These are phyloP conservation scores for Temnothorax nylanderi DNA, from an alignment of 1,140 invertebrate genomes.

Conservation along the genomic window DNA sequence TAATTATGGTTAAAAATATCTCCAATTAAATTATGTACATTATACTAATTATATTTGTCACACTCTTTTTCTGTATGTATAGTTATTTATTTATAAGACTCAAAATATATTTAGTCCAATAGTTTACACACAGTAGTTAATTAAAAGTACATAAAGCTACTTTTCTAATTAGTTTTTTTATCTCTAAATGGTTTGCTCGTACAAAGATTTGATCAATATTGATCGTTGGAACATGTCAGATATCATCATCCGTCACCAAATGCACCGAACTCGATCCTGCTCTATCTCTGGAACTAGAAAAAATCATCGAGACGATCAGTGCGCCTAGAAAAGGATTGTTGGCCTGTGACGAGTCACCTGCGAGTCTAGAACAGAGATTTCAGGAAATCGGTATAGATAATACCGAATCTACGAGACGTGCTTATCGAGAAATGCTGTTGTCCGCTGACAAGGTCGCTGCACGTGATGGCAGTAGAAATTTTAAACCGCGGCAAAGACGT, in stretches of 20 bases:
- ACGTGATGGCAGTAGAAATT: background rate
- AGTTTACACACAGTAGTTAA: background rate
- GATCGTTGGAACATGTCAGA: slow-evolving; percentile 2
- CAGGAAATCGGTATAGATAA: slow-evolving; percentile 93
- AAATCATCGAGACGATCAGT: slow-evolving; percentile 95
- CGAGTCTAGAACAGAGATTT: slow-evolving; percentile 95
- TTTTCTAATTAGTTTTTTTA: background rate
- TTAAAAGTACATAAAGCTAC: too few relatives aligned
- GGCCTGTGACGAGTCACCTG: slow-evolving; percentile 94
- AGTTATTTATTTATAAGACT: too few relatives aligned
- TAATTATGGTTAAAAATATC: background rate
- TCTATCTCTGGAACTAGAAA: slow-evolving; percentile 94
- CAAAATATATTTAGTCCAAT: too few relatives aligned
- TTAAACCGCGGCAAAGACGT: background rate
- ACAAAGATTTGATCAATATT: background rate
- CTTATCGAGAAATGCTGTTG: slow-evolving; percentile 96
- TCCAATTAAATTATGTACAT: background rate
- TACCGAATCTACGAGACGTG: slow-evolving; percentile 94
- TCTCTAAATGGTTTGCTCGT: background rate
- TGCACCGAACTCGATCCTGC: slow-evolving; percentile 90
- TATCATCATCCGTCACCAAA: slow-evolving; percentile 64
- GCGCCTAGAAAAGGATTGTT: slow-evolving; percentile 96
- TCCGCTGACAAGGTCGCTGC: slow-evolving; percentile 89
- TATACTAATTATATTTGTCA: background rate
- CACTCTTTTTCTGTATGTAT: background rate